These are phyloP conservation scores for Pelecanoides urinatrix DNA, from an alignment of 2,113 vertebrate species.

Conservation along the genomic window DNA sequence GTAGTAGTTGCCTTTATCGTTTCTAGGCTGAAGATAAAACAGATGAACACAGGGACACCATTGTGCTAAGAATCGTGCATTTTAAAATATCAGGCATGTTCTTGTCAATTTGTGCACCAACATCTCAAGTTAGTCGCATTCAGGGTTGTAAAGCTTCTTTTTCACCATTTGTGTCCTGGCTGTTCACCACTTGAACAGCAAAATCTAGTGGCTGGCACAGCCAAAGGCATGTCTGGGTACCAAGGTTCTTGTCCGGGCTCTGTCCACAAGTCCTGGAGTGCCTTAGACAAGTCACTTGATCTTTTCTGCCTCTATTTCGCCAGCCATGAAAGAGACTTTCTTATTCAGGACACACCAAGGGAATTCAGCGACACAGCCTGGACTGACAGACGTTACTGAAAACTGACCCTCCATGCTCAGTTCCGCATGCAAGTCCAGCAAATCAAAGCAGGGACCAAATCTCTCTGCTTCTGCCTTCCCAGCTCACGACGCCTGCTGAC, in stretches of 20 bases:
- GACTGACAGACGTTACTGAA: not conserved
- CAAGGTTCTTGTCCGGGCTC: not conserved
- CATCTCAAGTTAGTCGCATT: not conserved
- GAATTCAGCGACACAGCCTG: not conserved
- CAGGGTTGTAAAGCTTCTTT: not conserved
- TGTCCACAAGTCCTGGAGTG: not conserved
- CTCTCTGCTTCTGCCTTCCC: not conserved
- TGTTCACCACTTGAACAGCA: not conserved
- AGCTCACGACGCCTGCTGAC: not conserved
- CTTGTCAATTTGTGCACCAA: not conserved
- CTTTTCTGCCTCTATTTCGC: not conserved
- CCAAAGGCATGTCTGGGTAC: not conserved
- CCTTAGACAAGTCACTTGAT: not conserved
- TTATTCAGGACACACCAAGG: not conserved
- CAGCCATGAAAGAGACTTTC: not conserved
- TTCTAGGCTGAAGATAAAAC: not conserved
- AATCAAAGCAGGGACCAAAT: not conserved
- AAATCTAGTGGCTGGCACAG: not conserved
- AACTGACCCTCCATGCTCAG: not conserved
- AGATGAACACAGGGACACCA: not conserved
- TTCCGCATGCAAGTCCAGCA: not conserved
- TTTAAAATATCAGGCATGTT: not conserved
- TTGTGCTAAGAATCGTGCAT: accelerated
- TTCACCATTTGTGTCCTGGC: not conserved
- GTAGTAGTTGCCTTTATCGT: not conserved